Evolutionary conservation across 1,140 invertebrate species (phyloP).

Genomic region (Adoxophyes honmai): DNA sequence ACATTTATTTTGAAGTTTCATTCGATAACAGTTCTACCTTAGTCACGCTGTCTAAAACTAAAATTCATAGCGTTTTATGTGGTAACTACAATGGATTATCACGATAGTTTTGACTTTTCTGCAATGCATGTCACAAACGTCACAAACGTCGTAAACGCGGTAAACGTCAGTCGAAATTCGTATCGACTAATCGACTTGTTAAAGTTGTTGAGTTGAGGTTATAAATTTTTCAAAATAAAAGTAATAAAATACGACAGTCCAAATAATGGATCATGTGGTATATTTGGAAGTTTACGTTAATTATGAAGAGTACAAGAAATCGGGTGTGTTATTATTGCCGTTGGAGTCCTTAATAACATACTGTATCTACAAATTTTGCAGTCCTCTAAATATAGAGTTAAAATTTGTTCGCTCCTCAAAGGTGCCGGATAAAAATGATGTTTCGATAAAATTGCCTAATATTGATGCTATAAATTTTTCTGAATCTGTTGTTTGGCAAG

Average conservation of each 20-base stretch:
- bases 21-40: no score
- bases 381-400: constrained; percentile 37
- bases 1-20: no score
- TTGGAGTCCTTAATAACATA: constrained; percentile 65
- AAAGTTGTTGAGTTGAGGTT: not conserved
- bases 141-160: no score
- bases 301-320: constrained; percentile 24
- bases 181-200: no score
- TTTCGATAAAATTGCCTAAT: constrained; percentile 25
- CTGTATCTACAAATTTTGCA: constrained; percentile 64
- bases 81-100: no score
- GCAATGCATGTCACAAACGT: no score
- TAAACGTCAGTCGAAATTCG: no score
- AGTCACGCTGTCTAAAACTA: no score
- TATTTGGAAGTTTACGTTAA: constrained; percentile 33
- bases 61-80: no score
- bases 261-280: constrained; percentile 17
- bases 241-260: not conserved
- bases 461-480: constrained; percentile 22
- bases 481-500: constrained; percentile 53
- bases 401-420: constrained; percentile 35
- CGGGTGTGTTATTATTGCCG: constrained; percentile 33
- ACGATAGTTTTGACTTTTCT: no score
- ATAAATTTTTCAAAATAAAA: not conserved
- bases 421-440: constrained; percentile 16